Base-by-base conservation (phyloP, 2,797 vertebrate genomes). In the Gouania willdenowi region DNA sequence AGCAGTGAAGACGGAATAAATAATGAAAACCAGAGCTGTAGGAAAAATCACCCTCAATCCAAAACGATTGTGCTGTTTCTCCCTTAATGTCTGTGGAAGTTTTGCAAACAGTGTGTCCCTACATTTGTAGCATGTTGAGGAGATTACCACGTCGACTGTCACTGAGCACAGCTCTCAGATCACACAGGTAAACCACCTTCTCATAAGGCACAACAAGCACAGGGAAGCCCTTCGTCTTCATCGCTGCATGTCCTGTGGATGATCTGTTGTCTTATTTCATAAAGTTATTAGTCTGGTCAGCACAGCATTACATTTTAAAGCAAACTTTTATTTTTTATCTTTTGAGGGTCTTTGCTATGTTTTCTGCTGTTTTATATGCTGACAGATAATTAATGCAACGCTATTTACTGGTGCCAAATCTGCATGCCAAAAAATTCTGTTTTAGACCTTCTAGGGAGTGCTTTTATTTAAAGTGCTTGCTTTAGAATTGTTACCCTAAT, bases 51-150 rank as follows among this genome's bases (percentile, higher is more conserved):
- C 11, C 66, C 74, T 81, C 72, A 60, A 74, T 74, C 43, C 53
- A 32, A 16, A 20, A 31, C 14, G 45, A 48, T 41, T 65, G 34
- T 81, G 56, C 63, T 81, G 65, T 77, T 73, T 81, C 74, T 79
- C 67, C 72, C 50, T 28, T 75, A 32, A 81, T 50, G 40, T 79
- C 68, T 37, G 27, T 73, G 61, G 42, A 51, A 30, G 31, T 71
- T 77, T 74, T 85, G 49, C 87, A 88, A 85, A 55, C 16, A 82
- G 69, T 82, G 51, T 91, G 50, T 86, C 59, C n/a, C 75, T 89
- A 76, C 90, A 67, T 87, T 68, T 82, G 32, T 75, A 94, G 89
- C 93, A 92, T 87, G 88, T 91, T 83, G 90, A 91, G 49, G 88
- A 94, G 49, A 51, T 87, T 24, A 75, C 88, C 44, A 56, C 92